A percentile compares a stretch with the other conserved stretches of the same genome.
phyloP scores from a whole-genome alignment of 2,113 vertebrate genomes.

The Heliornis fulica region DNA sequence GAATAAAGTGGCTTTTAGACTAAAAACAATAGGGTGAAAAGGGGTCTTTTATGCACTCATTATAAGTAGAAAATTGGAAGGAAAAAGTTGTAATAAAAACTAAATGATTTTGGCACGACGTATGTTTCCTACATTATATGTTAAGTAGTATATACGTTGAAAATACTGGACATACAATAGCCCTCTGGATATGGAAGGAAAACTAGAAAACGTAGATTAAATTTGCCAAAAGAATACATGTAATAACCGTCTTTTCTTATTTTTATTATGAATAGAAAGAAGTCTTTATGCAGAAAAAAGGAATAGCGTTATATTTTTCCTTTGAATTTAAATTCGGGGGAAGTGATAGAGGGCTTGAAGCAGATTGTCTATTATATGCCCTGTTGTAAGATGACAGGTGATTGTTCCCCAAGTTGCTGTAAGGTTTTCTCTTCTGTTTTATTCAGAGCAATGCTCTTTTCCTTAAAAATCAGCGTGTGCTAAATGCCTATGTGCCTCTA shows the following conservation, averaged over 20 bases:
- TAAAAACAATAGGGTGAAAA: conserved; percentile 79
- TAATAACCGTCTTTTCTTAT: conserved; percentile 48
- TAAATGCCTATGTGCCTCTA: not conserved
- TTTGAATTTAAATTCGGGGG: not conserved
- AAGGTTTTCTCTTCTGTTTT: conserved; percentile 9
- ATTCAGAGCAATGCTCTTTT: not conserved
- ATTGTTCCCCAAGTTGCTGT: not conserved
- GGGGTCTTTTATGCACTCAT: conserved; percentile 74
- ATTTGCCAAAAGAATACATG: conserved; percentile 35
- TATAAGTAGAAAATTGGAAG: conserved; percentile 75
- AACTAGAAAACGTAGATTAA: conserved; percentile 16
- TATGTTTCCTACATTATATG: conserved; percentile 49
- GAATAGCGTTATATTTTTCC: conserved; percentile 23
- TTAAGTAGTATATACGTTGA: conserved; percentile 45
- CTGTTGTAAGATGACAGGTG: not conserved
- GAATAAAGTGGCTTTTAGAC: conserved; percentile 77
- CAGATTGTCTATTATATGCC: not conserved
- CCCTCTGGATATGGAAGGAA: conserved; percentile 1
- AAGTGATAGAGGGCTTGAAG: not conserved
- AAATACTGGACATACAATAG: conserved; percentile 47
- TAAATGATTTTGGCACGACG: conserved; percentile 62
- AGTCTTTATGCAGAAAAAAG: conserved; percentile 45
- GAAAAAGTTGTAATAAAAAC: conserved; percentile 71
- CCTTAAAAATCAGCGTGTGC: not conserved
- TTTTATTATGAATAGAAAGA: conserved; percentile 46